Base-by-base conservation (phyloP, 2,888 invertebrate species). In the Tachina fera region DNA sequence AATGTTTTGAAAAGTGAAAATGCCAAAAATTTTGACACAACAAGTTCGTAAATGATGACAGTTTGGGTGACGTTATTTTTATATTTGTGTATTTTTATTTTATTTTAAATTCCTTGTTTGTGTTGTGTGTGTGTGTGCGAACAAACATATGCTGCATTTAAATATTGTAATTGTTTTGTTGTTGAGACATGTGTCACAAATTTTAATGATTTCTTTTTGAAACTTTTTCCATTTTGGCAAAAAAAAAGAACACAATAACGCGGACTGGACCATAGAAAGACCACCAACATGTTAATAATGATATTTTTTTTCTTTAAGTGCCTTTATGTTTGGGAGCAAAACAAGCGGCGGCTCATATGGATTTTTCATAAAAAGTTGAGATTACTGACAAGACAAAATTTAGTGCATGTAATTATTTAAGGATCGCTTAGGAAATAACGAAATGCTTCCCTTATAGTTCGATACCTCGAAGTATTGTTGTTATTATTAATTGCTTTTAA, bases 101-200 rank as follows among this genome's bases (percentile, higher is more conserved):
- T 31, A 45, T 45, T 41, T 49, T 68, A 67, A 63, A 60, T 19
- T 14, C 39, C 31, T 16, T 49, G 19, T 45, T 45, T 41, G 31
- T 49, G 10, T 39, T 19, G n/a, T 60, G 19, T 9, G 22, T 63
- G 43, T 19, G 16, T 16, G 11, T n/a, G n/a, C n/a, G n/a, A n/a
- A n/a, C 16, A 3, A 43, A 22, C 19, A 71, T 65, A 63, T 63
- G 70, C 11, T 60, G 19, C 16, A 65, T 75, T 63, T 72, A 86
- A 80, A 83, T 78, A 63, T 31, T 80, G 49, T 63, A 71, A 56
- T 53, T n/a, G n/a, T 67, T 71, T 61, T 65, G 49, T 51, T 72
- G 53, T 72, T 68, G 14, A 49, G 79, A 86, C 79, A 83, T 83
- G 65, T 86, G 86, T 83, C 86, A 76, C 53, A 83, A 86, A 80